Conservation (phyloP, 2,888 invertebrate genomes). For the Pyrrhosoma nymphula region DNA sequence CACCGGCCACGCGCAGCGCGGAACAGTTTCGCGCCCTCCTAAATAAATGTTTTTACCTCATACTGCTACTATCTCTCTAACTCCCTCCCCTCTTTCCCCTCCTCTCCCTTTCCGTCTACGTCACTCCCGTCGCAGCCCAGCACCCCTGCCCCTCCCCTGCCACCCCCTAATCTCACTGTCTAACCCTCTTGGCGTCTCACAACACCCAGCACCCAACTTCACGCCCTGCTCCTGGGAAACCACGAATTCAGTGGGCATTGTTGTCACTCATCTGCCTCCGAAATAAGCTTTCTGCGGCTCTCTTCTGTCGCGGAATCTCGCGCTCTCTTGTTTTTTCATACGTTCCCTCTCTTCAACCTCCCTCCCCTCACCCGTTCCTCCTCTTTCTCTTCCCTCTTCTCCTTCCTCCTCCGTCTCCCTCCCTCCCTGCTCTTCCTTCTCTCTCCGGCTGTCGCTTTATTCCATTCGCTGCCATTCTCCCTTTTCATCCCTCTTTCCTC, state of each 20-base stretch:
- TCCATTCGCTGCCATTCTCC: not conserved
- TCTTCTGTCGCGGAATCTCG: not conserved
- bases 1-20: too few species aligned
- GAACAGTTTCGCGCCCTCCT: too few species aligned
- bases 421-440: too few species aligned
- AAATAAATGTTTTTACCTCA: too few species aligned
- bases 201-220: not conserved
- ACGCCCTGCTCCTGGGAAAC: not conserved
- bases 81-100: too few species aligned
- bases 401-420: not conserved
- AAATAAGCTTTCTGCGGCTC: not conserved
- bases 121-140: too few species aligned
- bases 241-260: constrained; percentile 18
- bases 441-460: not conserved
- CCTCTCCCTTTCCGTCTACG: too few species aligned
- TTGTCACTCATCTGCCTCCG: constrained; percentile 1
- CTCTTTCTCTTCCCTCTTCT: not conserved
- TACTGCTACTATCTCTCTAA: too few species aligned
- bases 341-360: not conserved
- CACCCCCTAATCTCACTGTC: not conserved
- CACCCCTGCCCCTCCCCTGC: not conserved
- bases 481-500: too few species aligned
- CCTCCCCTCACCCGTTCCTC: not conserved
- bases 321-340: not conserved
- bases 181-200: not conserved